Evolutionary conservation across 2,797 vertebrate genomes (phyloP).

Genomic region (Gobio occitaniae): DNA sequence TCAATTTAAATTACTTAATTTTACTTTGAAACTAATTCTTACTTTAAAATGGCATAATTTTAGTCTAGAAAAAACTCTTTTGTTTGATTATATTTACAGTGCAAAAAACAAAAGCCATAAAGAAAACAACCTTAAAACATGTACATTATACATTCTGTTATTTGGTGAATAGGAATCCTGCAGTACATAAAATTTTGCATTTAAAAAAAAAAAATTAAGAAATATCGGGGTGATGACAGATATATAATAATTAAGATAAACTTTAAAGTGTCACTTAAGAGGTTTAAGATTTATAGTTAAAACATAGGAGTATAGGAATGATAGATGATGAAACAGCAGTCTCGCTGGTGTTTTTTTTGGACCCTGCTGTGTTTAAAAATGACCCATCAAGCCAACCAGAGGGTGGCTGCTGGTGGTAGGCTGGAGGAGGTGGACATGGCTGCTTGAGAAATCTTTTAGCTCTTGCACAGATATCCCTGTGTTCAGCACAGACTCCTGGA

Average conservation of each 20-base stretch:
- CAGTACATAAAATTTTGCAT: not conserved
- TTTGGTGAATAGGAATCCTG: not conserved
- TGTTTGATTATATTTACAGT: not conserved
- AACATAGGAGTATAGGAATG: conserved; percentile 62
- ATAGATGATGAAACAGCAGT: conserved; percentile 63
- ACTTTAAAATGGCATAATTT: not conserved
- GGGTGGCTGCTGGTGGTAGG: conserved; percentile 71
- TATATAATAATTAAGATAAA: conserved; percentile 16
- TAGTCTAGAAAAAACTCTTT: not conserved
- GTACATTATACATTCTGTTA: not conserved
- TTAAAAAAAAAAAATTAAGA: not conserved
- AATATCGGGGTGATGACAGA: not conserved
- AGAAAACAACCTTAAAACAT: not conserved
- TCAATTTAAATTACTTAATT: not conserved
- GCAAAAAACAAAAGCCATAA: not conserved
- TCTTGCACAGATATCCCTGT: conserved; percentile 5
- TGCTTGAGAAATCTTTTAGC: conserved; percentile 74
- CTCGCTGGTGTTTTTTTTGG: conserved; percentile 70
- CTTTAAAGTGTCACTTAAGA: not conserved
- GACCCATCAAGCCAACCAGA: conserved; percentile 75
- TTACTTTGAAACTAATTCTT: not conserved
- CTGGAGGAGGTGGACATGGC: conserved; percentile 68
- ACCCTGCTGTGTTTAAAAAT: conserved; percentile 78
- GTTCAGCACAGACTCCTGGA: conserved; percentile 67
- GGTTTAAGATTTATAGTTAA: conserved; percentile 29